These are phyloP conservation scores for Nyctibius bracteatus DNA, from an alignment of 2,113 vertebrate genomes.

Conservation along the genomic window DNA sequence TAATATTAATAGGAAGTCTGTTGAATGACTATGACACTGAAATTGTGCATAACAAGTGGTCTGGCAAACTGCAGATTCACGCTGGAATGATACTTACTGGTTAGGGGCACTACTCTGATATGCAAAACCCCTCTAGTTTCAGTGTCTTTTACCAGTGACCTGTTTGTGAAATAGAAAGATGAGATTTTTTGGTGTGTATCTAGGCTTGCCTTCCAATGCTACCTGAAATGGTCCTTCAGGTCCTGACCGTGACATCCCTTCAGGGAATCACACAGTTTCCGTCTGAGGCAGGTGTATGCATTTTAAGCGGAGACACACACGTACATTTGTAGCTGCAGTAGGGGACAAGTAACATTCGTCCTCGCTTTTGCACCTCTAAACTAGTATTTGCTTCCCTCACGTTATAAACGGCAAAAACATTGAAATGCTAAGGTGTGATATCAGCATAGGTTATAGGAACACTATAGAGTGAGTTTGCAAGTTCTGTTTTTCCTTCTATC, in stretches of 20 bases:
- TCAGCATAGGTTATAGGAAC: background rate
- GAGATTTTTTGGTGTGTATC: background rate
- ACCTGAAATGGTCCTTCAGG: background rate
- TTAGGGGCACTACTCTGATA: background rate
- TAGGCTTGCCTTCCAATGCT: background rate
- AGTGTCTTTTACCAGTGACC: background rate
- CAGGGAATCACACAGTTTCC: background rate
- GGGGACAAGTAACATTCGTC: background rate
- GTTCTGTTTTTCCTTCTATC: background rate
- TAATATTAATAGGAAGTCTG: background rate
- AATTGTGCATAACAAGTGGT: background rate
- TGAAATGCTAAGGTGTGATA: background rate
- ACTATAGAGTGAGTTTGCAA: background rate
- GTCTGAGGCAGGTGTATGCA: background rate
- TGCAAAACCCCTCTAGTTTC: background rate
- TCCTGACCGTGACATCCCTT: background rate
- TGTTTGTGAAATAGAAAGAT: background rate
- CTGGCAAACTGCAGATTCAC: background rate
- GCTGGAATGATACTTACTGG: background rate
- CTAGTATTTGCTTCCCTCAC: background rate
- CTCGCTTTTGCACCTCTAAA: background rate
- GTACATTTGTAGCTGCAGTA: background rate
- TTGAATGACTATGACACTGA: fast-evolving
- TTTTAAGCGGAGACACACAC: background rate
- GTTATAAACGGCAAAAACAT: background rate